Percentiles rank a stretch among this genome's conserved stretches.
Evolutionary conservation across 2,113 vertebrate species (phyloP).

Genomic region (Leucosticte australis): DNA sequence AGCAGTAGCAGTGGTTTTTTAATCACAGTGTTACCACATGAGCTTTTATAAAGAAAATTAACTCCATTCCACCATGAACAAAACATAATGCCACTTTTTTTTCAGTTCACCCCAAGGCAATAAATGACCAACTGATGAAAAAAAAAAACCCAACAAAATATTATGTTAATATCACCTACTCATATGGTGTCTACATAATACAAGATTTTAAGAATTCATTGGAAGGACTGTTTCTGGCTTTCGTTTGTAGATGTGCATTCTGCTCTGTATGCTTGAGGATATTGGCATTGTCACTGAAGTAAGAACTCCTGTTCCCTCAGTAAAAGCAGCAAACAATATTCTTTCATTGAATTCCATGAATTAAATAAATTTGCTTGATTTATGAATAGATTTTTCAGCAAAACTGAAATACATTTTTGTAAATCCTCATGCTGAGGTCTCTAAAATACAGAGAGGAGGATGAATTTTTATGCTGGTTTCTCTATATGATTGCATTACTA

Average conservation of each 20-base stretch:
- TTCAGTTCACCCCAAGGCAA: not conserved
- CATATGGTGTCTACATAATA: not conserved
- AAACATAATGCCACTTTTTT: not conserved
- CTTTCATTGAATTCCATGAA: not conserved
- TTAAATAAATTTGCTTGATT: conserved; percentile 12
- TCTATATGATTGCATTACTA: not conserved
- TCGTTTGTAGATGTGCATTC: not conserved
- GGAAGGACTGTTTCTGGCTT: not conserved
- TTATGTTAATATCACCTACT: not conserved
- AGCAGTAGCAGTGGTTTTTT: not conserved
- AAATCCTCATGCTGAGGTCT: not conserved
- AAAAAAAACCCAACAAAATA: not conserved
- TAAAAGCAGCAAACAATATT: not conserved
- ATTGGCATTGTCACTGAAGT: not conserved
- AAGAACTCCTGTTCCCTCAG: not conserved
- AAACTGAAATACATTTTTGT: conserved; percentile 24
- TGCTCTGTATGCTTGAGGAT: not conserved
- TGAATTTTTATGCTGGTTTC: not conserved
- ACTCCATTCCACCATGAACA: not conserved
- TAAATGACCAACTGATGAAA: not conserved
- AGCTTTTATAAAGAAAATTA: not conserved
- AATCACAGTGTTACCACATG: not conserved
- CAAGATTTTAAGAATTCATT: not conserved
- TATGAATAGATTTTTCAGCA: conserved; percentile 28
- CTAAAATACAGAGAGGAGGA: not conserved